A percentile compares a stretch with the other conserved stretches of the same genome.
phyloP scores from a whole-genome alignment of 2,113 vertebrate species.

The Cyanocitta stelleri region DNA sequence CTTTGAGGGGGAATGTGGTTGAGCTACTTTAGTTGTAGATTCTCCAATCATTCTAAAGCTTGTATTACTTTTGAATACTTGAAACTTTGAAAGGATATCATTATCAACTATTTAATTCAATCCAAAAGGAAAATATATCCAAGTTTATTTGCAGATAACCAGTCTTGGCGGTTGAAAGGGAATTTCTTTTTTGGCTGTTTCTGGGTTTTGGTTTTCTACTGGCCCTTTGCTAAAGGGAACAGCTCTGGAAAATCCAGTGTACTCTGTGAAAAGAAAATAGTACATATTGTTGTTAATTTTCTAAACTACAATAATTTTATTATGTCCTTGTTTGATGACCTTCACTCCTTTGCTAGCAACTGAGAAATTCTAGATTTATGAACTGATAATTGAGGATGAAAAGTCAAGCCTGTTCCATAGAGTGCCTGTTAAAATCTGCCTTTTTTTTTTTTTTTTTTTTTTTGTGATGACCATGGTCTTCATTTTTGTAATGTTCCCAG shows the following conservation, averaged over 20 bases:
- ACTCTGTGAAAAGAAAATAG: not conserved
- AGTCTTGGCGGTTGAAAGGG: not conserved
- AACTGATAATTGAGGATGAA: not conserved
- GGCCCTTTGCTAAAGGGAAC: not conserved
- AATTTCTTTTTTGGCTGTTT: not conserved
- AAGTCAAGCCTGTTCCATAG: not conserved
- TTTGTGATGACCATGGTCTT: not conserved
- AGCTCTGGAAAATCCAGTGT: not conserved
- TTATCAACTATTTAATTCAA: not conserved
- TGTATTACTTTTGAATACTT: not conserved
- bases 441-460: not conserved
- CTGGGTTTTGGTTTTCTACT: not conserved
- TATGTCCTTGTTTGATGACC: not conserved
- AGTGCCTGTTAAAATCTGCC: not conserved
- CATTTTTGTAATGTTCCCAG: not conserved
- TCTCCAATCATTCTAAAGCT: not conserved
- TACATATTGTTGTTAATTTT: not conserved
- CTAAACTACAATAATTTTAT: not conserved
- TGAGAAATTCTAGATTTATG: constrained; percentile 5
- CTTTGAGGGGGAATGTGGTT: not conserved
- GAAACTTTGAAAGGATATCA: not conserved
- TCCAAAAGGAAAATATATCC: not conserved
- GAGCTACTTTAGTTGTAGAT: not conserved
- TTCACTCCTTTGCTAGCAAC: not conserved
- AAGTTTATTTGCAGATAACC: not conserved